Evolutionary conservation across 2,797 vertebrate genomes (phyloP).

Genomic region (Buphagus erythrorhynchus): DNA sequence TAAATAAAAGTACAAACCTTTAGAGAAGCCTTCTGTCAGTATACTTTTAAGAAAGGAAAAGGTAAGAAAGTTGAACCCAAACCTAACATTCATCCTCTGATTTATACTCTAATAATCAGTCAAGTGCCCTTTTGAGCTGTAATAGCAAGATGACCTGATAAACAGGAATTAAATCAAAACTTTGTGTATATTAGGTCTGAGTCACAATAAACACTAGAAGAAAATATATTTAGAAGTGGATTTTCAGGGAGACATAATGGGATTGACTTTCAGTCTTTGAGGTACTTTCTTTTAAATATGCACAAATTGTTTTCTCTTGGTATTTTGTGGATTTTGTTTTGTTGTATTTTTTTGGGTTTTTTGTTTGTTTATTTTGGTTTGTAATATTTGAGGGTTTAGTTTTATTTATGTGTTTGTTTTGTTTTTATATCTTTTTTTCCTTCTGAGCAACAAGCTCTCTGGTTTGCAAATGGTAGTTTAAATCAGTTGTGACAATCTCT

Average conservation of each 20-base stretch:
- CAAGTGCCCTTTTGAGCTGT: background rate
- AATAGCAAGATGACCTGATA: background rate
- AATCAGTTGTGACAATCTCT: background rate
- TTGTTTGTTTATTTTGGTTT: background rate
- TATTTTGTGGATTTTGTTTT: background rate
- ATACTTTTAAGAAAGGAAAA: background rate
- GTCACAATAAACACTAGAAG: background rate
- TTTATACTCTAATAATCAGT: background rate
- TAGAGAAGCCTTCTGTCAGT: background rate
- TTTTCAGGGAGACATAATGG: background rate
- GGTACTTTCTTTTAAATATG: background rate
- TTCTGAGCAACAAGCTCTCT: background rate
- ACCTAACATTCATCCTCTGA: background rate
- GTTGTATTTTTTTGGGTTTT: too few species aligned
- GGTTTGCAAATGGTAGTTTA: background rate
- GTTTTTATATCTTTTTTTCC: background rate
- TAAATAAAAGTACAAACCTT: background rate
- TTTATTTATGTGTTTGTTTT: background rate
- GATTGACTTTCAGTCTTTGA: background rate
- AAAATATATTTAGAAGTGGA: background rate
- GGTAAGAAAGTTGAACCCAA: background rate
- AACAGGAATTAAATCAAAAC: background rate
- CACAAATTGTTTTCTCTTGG: background rate
- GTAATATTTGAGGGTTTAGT: too few species aligned
- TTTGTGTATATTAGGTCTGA: background rate